These are phyloP conservation scores for Neoaliturus tenellus DNA, from an alignment of 2,888 invertebrate species.

Conservation along the genomic window DNA sequence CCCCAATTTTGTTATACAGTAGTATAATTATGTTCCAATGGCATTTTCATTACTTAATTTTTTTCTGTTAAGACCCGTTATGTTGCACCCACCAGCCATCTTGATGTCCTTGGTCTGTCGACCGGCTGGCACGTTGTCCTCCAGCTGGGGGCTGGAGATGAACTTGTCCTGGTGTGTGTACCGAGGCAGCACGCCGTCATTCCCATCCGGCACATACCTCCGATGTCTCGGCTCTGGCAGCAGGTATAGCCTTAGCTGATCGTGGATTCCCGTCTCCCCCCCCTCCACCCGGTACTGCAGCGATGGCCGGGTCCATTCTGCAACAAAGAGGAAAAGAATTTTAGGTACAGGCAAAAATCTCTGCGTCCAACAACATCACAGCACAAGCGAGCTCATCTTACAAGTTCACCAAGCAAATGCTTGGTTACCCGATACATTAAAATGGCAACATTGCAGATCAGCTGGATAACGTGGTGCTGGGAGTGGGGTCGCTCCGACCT, in stretches of 20 bases:
- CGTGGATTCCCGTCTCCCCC: not conserved
- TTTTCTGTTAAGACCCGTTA: no score
- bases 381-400: no score
- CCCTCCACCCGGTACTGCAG: conserved; percentile 9
- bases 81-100: conserved; percentile 5
- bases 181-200: not conserved
- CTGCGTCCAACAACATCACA: no score
- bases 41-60: no score
- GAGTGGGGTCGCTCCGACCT: no score
- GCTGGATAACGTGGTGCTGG: no score
- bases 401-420: no score
- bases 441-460: no score
- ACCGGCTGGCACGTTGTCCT: not conserved
- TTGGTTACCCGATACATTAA: no score
- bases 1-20: no score
- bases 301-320: not conserved
- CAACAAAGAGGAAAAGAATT: not conserved
- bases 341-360: no score
- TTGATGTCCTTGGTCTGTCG: conserved; percentile 44
- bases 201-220: conserved; percentile 12
- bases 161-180: conserved; percentile 15
- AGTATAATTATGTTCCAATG: no score
- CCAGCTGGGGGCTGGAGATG: not conserved
- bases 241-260: not conserved
- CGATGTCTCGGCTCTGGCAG: not conserved